A percentile compares a stretch with the other conserved stretches of the same genome.
phyloP scores from a whole-genome alignment of 2,888 invertebrate species.

The Sipunculus nudus region DNA sequence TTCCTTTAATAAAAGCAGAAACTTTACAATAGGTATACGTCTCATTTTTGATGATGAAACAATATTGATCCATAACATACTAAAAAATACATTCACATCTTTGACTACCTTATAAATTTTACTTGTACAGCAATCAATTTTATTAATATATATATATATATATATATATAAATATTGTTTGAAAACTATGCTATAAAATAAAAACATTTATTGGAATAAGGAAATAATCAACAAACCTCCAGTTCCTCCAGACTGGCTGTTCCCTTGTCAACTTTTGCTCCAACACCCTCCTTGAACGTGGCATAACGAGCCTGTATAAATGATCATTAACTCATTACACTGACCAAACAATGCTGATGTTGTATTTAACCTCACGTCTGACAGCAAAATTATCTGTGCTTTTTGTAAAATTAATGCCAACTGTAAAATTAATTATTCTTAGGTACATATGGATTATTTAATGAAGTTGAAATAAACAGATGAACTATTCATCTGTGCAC shows the following conservation, averaged over 20 bases:
- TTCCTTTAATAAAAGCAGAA: slow-evolving; percentile 69
- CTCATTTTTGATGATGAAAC: too few species aligned
- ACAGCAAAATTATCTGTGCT: too few species aligned
- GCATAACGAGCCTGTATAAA: slow-evolving; percentile 72
- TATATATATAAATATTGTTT: background rate
- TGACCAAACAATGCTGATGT: too few species aligned
- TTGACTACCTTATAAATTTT: slow-evolving; percentile 1
- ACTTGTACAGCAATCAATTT: background rate
- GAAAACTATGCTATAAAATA: background rate
- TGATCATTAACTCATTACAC: background rate
- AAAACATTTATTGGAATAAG: background rate
- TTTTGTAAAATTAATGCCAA: too few species aligned
- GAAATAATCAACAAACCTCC: slow-evolving; percentile 49
- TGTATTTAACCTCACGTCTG: too few species aligned
- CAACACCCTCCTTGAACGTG: slow-evolving; percentile 72
- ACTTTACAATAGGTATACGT: too few species aligned
- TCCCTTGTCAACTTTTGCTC: slow-evolving; percentile 70
- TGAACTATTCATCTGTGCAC: too few species aligned
- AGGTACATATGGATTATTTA: too few species aligned
- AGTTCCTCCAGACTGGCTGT: slow-evolving; percentile 70
- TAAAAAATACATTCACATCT: background rate
- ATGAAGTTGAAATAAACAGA: too few species aligned
- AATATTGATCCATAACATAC: background rate
- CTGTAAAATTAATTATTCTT: too few species aligned
- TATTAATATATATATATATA: slow-evolving; percentile 1